A percentile compares a stretch with the other conserved stretches of the same genome.
Conservation (phyloP, 2,113 vertebrate genomes). For the Chiloscyllium plagiosum region DNA sequence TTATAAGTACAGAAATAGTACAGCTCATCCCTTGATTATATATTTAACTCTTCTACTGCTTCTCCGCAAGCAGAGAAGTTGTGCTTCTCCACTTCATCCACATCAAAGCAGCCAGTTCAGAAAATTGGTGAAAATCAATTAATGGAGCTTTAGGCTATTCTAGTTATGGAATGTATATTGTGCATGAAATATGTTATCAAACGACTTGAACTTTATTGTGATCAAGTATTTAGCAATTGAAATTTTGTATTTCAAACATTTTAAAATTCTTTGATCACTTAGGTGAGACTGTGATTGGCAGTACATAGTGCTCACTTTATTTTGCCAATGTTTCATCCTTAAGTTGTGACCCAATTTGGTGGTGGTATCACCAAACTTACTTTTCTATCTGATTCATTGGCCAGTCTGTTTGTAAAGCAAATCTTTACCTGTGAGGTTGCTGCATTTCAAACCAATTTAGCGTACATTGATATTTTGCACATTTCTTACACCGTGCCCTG, state of each 20-base stretch:
- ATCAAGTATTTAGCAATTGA: neutral
- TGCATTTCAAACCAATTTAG: neutral
- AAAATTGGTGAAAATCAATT: neutral
- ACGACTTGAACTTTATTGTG: neutral
- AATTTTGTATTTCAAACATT: neutral
- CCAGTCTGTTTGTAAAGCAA: neutral
- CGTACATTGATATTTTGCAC: neutral
- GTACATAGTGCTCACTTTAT: neutral
- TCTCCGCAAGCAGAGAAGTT: neutral
- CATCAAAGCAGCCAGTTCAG: neutral
- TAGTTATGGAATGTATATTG: neutral
- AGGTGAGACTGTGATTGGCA: neutral
- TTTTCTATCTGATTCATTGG: neutral
- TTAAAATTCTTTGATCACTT: neutral
- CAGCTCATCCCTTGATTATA: neutral
- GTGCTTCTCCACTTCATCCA: neutral
- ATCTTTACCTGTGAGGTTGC: neutral
- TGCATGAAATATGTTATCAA: neutral
- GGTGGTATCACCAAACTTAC: neutral
- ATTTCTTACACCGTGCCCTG: neutral
- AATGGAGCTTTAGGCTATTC: neutral
- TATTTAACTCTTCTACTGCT: neutral
- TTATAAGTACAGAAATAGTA: neutral
- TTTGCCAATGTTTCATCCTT: neutral
- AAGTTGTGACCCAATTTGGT: neutral